phyloP scores from a whole-genome alignment of 2,113 vertebrate genomes.

The Nestor notabilis region DNA sequence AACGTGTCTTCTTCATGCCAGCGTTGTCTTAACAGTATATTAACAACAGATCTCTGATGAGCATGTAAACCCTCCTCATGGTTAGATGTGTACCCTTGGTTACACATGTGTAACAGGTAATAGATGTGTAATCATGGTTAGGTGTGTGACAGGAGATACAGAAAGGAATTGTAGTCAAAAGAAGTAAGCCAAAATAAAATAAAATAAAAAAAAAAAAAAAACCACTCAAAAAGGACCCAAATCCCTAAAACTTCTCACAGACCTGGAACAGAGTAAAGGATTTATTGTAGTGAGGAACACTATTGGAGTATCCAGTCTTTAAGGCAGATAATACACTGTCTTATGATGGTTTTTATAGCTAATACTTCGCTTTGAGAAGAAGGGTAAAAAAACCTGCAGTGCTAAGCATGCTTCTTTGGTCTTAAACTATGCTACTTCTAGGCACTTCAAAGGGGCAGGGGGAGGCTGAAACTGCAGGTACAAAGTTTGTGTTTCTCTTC shows the following conservation, averaged over 20 bases:
- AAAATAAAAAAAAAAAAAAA: not conserved
- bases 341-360: not conserved
- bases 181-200: not conserved
- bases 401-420: not conserved
- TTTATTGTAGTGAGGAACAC: not conserved
- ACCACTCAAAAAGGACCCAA: not conserved
- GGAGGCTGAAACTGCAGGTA: not conserved
- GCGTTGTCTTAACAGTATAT: not conserved
- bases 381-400: not conserved
- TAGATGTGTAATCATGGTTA: not conserved
- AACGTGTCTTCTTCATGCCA: accelerated
- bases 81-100: not conserved
- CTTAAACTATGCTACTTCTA: not conserved
- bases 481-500: not conserved
- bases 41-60: not conserved
- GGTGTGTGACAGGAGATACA: not conserved
- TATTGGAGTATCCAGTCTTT: not conserved
- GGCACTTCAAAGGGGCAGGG: not conserved
- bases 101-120: not conserved
- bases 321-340: not conserved
- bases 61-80: not conserved
- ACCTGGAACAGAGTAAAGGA: not conserved
- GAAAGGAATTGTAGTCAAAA: not conserved
- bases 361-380: not conserved
- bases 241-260: not conserved